Evolutionary conservation across 2,113 vertebrate genomes (phyloP).

Genomic region (Anarhynchus alexandrinus): DNA sequence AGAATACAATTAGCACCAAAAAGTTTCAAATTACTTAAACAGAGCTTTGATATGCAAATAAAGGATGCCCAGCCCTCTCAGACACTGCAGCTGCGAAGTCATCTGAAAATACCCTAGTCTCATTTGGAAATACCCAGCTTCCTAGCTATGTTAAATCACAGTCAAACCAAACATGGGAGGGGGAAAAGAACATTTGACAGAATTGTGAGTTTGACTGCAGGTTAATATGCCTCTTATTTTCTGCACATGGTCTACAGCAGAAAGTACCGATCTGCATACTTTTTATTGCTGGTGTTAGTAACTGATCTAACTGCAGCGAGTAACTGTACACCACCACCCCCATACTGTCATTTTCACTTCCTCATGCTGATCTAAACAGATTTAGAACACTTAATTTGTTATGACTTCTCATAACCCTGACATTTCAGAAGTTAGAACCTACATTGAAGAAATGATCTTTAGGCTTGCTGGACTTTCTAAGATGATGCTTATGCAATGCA

Average conservation of each 20-base stretch:
- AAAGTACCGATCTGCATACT: neutral
- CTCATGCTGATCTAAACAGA: neutral
- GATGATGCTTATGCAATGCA: neutral
- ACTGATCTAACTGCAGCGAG: neutral
- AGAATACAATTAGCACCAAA: neutral
- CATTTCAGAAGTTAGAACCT: neutral
- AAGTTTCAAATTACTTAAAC: neutral
- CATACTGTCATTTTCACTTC: constrained; percentile 5
- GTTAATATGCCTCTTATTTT: neutral
- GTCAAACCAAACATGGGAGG: neutral
- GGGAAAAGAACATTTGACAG: neutral
- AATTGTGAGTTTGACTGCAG: neutral
- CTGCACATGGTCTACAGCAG: neutral
- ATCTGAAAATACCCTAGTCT: neutral
- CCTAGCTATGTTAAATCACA: neutral
- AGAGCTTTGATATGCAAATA: neutral
- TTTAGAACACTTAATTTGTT: neutral
- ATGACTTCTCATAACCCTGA: neutral
- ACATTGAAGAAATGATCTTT: neutral
- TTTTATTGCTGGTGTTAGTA: neutral
- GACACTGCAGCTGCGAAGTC: neutral
- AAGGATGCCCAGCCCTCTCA: neutral
- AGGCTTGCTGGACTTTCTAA: neutral
- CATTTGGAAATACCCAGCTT: constrained; percentile 1
- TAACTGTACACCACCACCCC: neutral